Percentiles rank a stretch among this genome's conserved stretches.
These are phyloP conservation scores for Drosophila fulvimacula DNA, from an alignment of 2,888 invertebrate genomes.

Conservation along the genomic window DNA sequence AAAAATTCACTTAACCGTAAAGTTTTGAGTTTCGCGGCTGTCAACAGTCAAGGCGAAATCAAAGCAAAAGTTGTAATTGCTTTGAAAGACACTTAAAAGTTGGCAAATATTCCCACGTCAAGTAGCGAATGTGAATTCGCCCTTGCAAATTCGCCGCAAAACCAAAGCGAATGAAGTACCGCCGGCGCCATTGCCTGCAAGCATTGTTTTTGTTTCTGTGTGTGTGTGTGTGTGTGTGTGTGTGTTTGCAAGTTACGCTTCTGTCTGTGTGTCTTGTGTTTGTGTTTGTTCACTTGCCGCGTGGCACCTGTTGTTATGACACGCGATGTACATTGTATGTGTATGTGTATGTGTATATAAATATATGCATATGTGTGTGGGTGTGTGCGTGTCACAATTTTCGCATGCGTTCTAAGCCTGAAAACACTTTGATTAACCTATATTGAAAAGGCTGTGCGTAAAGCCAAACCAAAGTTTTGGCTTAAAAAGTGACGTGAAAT, in stretches of 20 bases:
- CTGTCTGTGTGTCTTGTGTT: conserved; percentile 17
- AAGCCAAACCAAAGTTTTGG: conserved; percentile 15
- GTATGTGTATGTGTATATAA: neutral
- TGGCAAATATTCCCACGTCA: conserved; percentile 11
- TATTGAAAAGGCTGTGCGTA: conserved; percentile 17
- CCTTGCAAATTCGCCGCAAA: conserved; percentile 48
- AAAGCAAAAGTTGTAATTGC: conserved; percentile 35
- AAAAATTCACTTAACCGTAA: neutral
- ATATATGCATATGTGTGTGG: neutral
- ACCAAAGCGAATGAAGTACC: conserved; percentile 6
- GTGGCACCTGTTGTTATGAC: conserved; percentile 72
- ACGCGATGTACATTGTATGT: conserved; percentile 60
- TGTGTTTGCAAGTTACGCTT: neutral
- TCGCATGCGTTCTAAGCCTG: conserved; percentile 14
- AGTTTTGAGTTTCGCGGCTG: conserved; percentile 11
- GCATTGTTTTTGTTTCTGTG: conserved; percentile 36
- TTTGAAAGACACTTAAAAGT: conserved; percentile 28
- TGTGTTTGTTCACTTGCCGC: conserved; percentile 49
- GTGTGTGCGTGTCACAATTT: conserved; percentile 13
- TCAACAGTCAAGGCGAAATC: conserved; percentile 28
- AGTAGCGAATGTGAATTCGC: conserved; percentile 42
- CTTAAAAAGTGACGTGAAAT: conserved; percentile 46
- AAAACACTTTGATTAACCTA: conserved; percentile 31
- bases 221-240: conserved; percentile 26
- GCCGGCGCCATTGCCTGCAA: conserved; percentile 20